phyloP scores from a whole-genome alignment of 2,888 invertebrate species.

The Epistrophe grossulariae region DNA sequence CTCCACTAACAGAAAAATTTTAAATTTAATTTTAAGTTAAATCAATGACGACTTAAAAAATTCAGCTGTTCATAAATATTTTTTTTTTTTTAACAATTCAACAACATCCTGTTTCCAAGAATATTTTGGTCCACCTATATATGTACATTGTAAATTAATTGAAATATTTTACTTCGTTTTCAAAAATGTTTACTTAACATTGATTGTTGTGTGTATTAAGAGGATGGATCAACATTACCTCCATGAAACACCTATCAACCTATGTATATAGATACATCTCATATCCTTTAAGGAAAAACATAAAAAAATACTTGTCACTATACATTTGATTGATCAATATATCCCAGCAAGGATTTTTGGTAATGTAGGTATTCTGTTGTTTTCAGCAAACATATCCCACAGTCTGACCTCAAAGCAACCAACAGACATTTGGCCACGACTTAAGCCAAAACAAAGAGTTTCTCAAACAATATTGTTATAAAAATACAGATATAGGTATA shows the following conservation, averaged over 20 bases:
- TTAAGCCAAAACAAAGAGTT: slow-evolving; percentile 60
- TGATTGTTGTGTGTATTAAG: not conserved
- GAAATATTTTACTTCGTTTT: not conserved
- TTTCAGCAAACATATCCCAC: slow-evolving; percentile 64
- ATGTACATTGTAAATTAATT: too few species aligned
- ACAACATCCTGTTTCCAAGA: not conserved
- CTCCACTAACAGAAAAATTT: too few species aligned
- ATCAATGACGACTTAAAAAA: too few species aligned
- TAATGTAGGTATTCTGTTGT: slow-evolving; percentile 6
- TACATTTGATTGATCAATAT: slow-evolving; percentile 67
- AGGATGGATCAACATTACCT: slow-evolving; percentile 21
- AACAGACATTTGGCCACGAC: slow-evolving; percentile 66
- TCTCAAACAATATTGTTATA: slow-evolving; percentile 47
- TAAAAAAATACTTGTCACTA: slow-evolving; percentile 47
- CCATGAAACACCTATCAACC: slow-evolving; percentile 53
- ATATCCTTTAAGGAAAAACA: not conserved
- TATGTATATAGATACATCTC: not conserved
- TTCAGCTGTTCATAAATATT: not conserved
- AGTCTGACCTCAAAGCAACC: slow-evolving; percentile 65
- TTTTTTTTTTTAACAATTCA: not conserved
- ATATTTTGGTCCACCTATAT: not conserved
- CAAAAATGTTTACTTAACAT: slow-evolving; percentile 7
- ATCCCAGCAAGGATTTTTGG: slow-evolving; percentile 1
- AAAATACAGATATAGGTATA: not conserved
- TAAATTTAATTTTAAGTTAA: too few species aligned